phyloP scores from a whole-genome alignment of 2,113 vertebrate genomes.

The Dascyllus trimaculatus region DNA sequence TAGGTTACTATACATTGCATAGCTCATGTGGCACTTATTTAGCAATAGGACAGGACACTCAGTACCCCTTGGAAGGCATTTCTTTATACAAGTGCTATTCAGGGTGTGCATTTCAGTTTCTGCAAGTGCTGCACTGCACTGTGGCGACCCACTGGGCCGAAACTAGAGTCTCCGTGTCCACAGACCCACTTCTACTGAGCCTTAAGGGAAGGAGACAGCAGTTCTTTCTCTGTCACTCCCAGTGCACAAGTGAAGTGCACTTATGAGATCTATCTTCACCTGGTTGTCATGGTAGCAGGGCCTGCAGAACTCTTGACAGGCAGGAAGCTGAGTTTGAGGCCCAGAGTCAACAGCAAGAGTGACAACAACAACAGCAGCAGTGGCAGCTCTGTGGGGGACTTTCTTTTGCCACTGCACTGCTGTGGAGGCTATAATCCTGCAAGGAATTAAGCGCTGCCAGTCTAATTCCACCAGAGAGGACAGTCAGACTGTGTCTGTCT shows the following conservation, averaged over 20 bases:
- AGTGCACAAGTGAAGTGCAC: slow-evolving; percentile 65
- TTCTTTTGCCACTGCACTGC: slow-evolving; percentile 45
- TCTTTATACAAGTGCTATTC: slow-evolving; percentile 95
- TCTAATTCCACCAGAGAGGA: slow-evolving; percentile 72
- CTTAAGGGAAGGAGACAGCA: slow-evolving; percentile 29
- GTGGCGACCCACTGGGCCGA: slow-evolving; percentile 75
- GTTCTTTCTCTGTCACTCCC: slow-evolving; percentile 44
- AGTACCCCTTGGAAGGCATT: slow-evolving; percentile 94
- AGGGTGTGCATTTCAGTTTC: slow-evolving; percentile 91
- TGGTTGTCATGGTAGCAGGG: slow-evolving; percentile 61
- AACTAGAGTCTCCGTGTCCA: slow-evolving; percentile 48
- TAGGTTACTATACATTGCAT: slow-evolving; percentile 99
- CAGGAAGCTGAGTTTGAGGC: slow-evolving; percentile 52
- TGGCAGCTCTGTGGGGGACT: slow-evolving; percentile 39
- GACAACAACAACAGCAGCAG: slow-evolving; percentile 22
- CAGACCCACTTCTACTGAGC: slow-evolving; percentile 45
- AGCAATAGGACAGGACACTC: slow-evolving; percentile 85
- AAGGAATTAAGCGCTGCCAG: slow-evolving; percentile 69
- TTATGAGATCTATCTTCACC: slow-evolving; percentile 67
- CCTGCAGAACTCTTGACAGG: slow-evolving; percentile 55
- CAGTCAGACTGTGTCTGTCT: slow-evolving; percentile 70
- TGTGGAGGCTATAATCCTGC: slow-evolving; percentile 63
- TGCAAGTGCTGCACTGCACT: slow-evolving; percentile 90
- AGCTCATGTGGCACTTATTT: slow-evolving; percentile 95
- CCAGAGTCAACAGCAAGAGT: slow-evolving; percentile 44